Conservation (phyloP, 2,113 vertebrate species). For the Falco punctatus region DNA sequence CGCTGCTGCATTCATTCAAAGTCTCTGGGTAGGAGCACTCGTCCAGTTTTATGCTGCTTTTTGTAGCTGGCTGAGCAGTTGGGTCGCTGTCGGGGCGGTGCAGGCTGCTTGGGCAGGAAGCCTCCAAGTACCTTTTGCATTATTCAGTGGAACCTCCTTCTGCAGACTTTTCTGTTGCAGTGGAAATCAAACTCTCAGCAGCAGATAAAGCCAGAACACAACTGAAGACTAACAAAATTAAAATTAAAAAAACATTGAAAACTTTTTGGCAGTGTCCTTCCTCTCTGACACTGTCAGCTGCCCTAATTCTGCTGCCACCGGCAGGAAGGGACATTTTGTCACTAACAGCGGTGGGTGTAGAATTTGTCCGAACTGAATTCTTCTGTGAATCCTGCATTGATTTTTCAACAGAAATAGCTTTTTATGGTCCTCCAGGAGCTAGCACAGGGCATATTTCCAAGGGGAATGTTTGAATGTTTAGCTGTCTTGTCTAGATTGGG, state of each 20-base stretch:
- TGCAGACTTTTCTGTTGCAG: background rate
- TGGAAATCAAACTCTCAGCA: background rate
- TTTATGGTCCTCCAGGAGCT: background rate
- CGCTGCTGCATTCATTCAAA: background rate
- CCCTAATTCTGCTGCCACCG: background rate
- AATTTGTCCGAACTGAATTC: background rate
- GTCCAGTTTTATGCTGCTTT: background rate
- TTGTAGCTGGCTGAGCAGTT: background rate
- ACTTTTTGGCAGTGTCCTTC: background rate
- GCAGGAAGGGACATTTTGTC: background rate
- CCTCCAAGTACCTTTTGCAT: background rate
- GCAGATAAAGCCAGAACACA: background rate
- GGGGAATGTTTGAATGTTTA: background rate
- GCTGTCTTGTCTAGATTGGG: background rate
- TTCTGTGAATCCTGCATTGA: background rate
- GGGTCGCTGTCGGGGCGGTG: fast-evolving
- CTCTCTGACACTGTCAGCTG: background rate
- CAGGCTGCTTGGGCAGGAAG: background rate
- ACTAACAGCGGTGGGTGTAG: background rate
- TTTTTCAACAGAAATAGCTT: background rate
- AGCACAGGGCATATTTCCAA: background rate
- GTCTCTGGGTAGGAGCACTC: background rate
- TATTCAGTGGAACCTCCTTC: background rate
- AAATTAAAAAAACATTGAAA: background rate
- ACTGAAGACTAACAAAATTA: background rate